Percentiles rank a stretch among this genome's conserved stretches.
Conservation (phyloP, 2,113 vertebrate genomes). For the Synodontis membranacea region DNA sequence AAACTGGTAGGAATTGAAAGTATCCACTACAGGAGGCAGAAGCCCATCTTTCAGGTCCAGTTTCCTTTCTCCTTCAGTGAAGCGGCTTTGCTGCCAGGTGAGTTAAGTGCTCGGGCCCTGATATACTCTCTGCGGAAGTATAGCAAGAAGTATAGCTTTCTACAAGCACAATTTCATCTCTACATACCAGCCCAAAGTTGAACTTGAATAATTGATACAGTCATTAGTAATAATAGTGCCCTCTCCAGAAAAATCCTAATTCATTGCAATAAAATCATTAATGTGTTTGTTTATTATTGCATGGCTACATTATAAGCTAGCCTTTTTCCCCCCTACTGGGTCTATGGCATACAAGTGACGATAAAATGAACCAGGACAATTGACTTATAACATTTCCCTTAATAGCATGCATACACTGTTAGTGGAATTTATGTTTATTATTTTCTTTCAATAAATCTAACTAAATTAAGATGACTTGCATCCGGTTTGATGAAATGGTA, state of each 20-base stretch:
- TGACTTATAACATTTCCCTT: no score
- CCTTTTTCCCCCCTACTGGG: no score
- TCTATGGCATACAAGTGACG: not conserved
- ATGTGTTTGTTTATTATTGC: no score
- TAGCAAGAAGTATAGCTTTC: not conserved
- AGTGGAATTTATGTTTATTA: no score
- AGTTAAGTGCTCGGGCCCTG: no score
- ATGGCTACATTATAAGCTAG: not conserved
- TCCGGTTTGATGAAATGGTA: not conserved
- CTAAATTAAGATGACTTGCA: not conserved
- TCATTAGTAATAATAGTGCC: not conserved
- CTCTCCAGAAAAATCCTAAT: not conserved
- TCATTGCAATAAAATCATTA: not conserved
- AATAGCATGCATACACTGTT: not conserved
- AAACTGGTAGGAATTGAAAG: not conserved
- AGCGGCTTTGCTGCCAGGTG: not conserved
- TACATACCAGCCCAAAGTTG: not conserved
- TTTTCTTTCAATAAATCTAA: not conserved
- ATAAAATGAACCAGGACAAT: no score
- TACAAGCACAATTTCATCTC: not conserved
- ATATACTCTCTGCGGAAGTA: not conserved
- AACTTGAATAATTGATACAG: slow-evolving; percentile 2
- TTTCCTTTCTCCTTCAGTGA: not conserved
- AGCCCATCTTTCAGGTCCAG: not conserved
- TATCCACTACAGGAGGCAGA: not conserved